Evolutionary conservation across 2,797 vertebrate genomes (phyloP).

Genomic region (Staurois parvus): DNA sequence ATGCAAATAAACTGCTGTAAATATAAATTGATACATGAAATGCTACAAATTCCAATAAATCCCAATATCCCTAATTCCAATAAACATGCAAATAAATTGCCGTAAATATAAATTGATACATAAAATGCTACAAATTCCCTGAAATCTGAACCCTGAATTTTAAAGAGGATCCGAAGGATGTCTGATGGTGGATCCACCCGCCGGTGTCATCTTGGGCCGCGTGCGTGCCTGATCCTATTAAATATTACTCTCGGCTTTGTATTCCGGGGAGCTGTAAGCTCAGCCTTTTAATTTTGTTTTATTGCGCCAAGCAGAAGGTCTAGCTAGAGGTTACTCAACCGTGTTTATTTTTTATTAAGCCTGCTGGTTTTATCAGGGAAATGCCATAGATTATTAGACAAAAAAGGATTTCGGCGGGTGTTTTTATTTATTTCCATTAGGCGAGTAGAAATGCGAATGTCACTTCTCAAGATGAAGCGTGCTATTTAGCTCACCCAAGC

Average conservation of each 20-base stretch:
- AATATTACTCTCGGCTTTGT: slow-evolving; percentile 42
- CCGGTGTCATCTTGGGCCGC: slow-evolving; percentile 8
- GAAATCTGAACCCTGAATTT: not conserved
- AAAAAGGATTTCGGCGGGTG: slow-evolving; percentile 48
- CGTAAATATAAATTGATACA: too few species aligned
- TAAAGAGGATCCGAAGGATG: not conserved
- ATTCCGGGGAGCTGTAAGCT: slow-evolving; percentile 22
- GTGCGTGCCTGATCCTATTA: slow-evolving; percentile 10
- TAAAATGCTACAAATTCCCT: not conserved
- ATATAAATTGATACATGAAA: too few species aligned
- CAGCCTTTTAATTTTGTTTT: slow-evolving; percentile 58
- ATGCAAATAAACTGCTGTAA: too few species aligned
- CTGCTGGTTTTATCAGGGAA: slow-evolving; percentile 46
- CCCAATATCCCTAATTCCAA: too few species aligned
- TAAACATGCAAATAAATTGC: too few species aligned
- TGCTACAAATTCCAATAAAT: too few species aligned
- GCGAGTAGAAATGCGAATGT: slow-evolving; percentile 49
- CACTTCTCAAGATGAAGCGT: slow-evolving; percentile 53
- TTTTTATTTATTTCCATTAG: slow-evolving; percentile 62
- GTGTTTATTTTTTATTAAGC: slow-evolving; percentile 58
- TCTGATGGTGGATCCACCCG: not conserved
- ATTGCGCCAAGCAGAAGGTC: slow-evolving; percentile 43
- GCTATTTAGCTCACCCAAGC: slow-evolving; percentile 57
- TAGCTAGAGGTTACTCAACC: slow-evolving; percentile 58
- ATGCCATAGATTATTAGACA: slow-evolving; percentile 52